Base-by-base conservation (phyloP, 92 coral and sea anemone species). In the Metridium senile region DNA sequence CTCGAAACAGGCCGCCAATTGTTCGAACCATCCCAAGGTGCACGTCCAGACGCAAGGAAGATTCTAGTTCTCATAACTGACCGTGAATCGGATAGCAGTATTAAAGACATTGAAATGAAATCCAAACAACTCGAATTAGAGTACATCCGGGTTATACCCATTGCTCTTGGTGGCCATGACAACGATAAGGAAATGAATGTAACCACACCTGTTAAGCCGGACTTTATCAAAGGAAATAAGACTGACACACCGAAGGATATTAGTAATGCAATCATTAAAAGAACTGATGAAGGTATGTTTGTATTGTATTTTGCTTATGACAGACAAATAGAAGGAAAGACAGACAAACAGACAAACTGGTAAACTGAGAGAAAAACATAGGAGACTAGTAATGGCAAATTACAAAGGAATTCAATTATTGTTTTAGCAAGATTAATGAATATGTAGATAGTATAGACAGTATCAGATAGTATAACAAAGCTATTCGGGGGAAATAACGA, bases 31-130 rank as follows among this genome's bases (percentile, higher is more conserved):
- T 79, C 77, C 28, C 65, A 62, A 26, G 94, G 93, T 0, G 89
- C 88, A 22, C 97, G 98, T 19, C 88, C 92, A 8, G 75, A 71
- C n/a, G 97, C 98, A 0, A 84, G 87, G 52, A 94, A 89, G 79
- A 75, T 91, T 66, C 75, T 94, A 58, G 90, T 94, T 47, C 72
- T 94, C 58, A 70, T 94, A 18, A 86, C 88, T 20, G 97, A 91
- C 81, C 81, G 76, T 26, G 90, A 90, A 33, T 93, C 94, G 4
- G 89, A 82, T 39, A 87, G 91, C 34, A 75, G 85, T n/a, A 77
- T 54, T 31, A 83, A 81, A n/a, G 93, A 88, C 52, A 76, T 91
- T 28, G 66, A 84, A 53, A 76, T 75, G 27, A 82, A 84, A 17
- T 83, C 83, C 23, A 67, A 74, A 66, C 64, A 75, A 32, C 74